Evolutionary conservation across 2,888 invertebrate genomes (phyloP), one percentile per base, ranked within the genome.

Genomic region (Agrotis ipsilon): DNA sequence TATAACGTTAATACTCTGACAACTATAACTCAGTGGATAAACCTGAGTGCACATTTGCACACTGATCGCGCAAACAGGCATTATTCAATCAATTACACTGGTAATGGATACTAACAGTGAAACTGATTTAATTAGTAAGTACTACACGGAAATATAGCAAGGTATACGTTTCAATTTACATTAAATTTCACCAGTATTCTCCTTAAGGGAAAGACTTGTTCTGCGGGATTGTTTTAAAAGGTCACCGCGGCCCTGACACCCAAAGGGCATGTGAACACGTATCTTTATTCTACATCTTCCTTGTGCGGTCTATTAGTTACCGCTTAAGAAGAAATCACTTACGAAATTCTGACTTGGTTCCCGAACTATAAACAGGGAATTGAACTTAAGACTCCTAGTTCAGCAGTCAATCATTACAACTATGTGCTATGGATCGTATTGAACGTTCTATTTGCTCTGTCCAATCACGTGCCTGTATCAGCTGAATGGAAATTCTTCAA

Each of bases 401-500:
- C 43, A 32, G 4, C 3, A 16, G 19, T 45, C 18, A 4, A n/a
- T 18, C 2, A 4, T 18, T 6, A 0, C 3, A 14, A 19, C 19
- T 19, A 46, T n/a, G n/a, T n/a, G n/a, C 46, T 19, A 48, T 0
- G 52, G 9, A n/a, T 43, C 13, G 1, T 0, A 24, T 32, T 46
- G 32, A 61, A 55, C 3, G 13, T 32, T 51, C 14, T 21, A 67
- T 60, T 66, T 58, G n/a, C 59, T 63, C 46, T 49, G 24, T 46
- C 45, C 64, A 58, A 69, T 70, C 68, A 66, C 55, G 64, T 70
- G 9, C 4, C 51, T 58, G 59, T 64, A 46, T 65, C 69, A 82
- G 60, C 59, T 51, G 54, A 57, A 70, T 58, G 68, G 27, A 70
- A 70, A 74, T 78, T 69, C 68, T 72, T 51, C 72, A 75, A 84